Conservation (phyloP, 1,140 invertebrate genomes). For the Pissodes strobi region DNA sequence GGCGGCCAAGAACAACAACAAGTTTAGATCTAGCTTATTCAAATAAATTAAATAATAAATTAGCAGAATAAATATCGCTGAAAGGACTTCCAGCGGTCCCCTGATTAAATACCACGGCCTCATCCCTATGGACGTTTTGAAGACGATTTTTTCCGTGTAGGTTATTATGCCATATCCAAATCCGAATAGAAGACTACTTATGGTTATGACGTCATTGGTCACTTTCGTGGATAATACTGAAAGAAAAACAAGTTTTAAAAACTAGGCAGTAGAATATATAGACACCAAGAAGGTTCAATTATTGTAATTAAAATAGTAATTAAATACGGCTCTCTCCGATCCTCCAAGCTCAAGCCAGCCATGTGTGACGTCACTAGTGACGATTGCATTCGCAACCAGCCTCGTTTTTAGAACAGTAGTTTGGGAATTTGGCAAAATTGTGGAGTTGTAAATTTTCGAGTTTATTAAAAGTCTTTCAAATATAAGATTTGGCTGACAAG, state of each 20-base stretch:
- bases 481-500: no score
- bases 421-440: no score
- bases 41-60: conserved; percentile 45
- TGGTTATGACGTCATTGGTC: conserved; percentile 42
- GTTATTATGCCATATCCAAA: conserved; percentile 42
- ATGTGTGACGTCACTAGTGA: no score
- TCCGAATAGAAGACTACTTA: conserved; percentile 44
- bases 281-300: no score
- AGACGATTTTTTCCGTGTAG: conserved; percentile 39
- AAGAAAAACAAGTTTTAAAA: conserved; percentile 30
- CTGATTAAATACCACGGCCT: conserved; percentile 35
- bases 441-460: no score
- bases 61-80: conserved; percentile 39
- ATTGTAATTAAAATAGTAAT: no score
- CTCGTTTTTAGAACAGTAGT: no score
- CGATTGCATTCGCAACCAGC: no score
- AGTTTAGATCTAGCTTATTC: conserved; percentile 26
- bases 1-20: conserved; percentile 31
- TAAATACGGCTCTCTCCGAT: no score
- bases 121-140: conserved; percentile 36
- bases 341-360: no score
- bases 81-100: conserved; percentile 39
- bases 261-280: no score
- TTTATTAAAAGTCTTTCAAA: no score
- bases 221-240: conserved; percentile 36